phyloP scores from a whole-genome alignment of 2,797 vertebrate genomes.

The Sebastes melanostomus region DNA sequence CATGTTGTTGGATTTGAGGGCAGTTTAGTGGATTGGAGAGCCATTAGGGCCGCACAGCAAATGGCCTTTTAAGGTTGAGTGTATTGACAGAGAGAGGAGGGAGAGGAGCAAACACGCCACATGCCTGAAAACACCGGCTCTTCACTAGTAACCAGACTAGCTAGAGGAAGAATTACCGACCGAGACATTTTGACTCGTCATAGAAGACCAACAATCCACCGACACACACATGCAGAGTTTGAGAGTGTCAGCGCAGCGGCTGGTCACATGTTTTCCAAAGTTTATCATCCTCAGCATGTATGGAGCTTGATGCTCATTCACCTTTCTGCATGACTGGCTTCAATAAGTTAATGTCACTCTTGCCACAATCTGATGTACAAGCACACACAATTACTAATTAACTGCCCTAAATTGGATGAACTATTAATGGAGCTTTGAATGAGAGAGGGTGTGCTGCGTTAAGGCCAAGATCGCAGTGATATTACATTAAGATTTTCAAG shows the following conservation, averaged over 20 bases:
- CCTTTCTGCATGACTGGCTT: background rate
- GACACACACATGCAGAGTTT: background rate
- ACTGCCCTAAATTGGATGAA: background rate
- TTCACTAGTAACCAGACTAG: slow-evolving; percentile 50
- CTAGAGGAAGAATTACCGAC: slow-evolving; percentile 18
- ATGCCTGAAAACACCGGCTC: slow-evolving; percentile 67
- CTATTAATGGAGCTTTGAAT: background rate
- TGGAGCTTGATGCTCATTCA: slow-evolving; percentile 14
- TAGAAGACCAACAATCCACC: background rate
- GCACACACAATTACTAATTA: background rate
- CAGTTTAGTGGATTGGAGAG: slow-evolving; percentile 58
- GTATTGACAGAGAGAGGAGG: slow-evolving; percentile 75
- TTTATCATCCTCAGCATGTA: slow-evolving; percentile 44
- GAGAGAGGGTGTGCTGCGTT: background rate
- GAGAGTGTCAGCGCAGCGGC: slow-evolving; percentile 51
- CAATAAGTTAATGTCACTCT: background rate
- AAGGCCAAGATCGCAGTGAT: background rate
- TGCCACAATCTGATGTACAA: background rate
- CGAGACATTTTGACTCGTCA: slow-evolving; percentile 12
- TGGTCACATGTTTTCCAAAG: slow-evolving; percentile 74
- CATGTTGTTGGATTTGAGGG: slow-evolving; percentile 46
- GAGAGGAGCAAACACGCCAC: slow-evolving; percentile 64
- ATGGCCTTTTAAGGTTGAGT: slow-evolving; percentile 82
- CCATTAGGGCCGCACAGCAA: slow-evolving; percentile 76
- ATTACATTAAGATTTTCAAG: background rate